These are phyloP conservation scores for Stegana nigrithorax DNA, from an alignment of 2,888 invertebrate species.

Conservation along the genomic window DNA sequence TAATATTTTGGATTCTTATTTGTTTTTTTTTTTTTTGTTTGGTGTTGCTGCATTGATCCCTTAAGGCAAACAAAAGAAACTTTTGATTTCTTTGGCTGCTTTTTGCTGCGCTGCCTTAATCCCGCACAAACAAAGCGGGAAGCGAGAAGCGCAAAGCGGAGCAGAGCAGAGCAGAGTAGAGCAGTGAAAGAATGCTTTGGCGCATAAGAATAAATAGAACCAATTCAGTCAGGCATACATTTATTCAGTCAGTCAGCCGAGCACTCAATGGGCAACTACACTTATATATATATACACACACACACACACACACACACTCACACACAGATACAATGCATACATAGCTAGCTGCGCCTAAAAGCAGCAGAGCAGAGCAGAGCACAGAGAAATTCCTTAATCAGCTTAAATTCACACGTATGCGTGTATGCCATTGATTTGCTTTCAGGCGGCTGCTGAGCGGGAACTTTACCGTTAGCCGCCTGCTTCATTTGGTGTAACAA, in stretches of 20 bases:
- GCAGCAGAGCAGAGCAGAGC: too few relatives aligned
- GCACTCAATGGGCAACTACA: too few relatives aligned
- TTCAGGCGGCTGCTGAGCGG: background rate
- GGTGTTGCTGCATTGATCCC: background rate
- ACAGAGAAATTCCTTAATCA: slow-evolving; percentile 63
- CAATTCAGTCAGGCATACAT: background rate
- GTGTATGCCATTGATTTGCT: background rate
- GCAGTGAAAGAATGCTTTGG: background rate
- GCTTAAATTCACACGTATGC: slow-evolving; percentile 64
- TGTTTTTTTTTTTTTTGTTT: slow-evolving; percentile 6
- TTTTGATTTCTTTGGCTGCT: slow-evolving; percentile 23
- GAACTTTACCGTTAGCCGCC: background rate
- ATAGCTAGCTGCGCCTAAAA: slow-evolving; percentile 2
- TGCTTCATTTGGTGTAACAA: slow-evolving; percentile 42
- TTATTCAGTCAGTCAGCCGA: background rate
- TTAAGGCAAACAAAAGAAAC: slow-evolving; percentile 18
- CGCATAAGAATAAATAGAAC: background rate
- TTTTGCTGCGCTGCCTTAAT: slow-evolving; percentile 8
- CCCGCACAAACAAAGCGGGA: background rate
- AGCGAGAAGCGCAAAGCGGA: background rate
- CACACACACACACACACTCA: background rate
- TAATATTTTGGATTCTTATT: background rate
- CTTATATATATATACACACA: too few relatives aligned
- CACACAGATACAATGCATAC: background rate
- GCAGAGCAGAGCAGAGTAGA: background rate